These are phyloP conservation scores for Enteromius fasciolatus DNA, from an alignment of 2,797 vertebrate genomes.

Conservation along the genomic window DNA sequence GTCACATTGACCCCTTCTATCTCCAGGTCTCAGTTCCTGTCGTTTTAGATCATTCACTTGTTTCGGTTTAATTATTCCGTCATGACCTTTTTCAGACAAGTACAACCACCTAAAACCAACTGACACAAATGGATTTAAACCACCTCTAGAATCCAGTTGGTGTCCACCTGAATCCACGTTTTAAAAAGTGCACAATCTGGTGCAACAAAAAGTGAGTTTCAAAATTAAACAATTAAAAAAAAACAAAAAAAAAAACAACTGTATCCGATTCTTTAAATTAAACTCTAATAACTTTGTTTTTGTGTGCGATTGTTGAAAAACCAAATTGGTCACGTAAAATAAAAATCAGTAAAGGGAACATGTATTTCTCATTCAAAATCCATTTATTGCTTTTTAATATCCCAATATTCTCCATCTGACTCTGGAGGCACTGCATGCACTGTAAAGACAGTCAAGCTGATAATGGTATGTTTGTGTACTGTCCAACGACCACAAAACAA, in stretches of 20 bases:
- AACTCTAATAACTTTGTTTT: not conserved
- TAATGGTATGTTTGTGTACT: not conserved
- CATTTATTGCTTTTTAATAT: not conserved
- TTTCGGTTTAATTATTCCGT: not conserved
- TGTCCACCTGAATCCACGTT: not conserved
- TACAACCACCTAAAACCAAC: not conserved
- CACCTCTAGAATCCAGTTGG: not conserved
- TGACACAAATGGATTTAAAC: not conserved
- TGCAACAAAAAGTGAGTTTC: not conserved
- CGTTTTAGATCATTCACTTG: not conserved
- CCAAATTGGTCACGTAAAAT: not conserved
- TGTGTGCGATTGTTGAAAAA: not conserved
- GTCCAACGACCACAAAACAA: not conserved
- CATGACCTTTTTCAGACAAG: conserved; percentile 5
- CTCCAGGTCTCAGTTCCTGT: not conserved
- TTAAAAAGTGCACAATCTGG: not conserved
- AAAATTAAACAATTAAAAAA: not conserved
- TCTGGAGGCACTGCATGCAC: not conserved
- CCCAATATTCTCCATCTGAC: not conserved
- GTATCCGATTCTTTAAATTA: not conserved
- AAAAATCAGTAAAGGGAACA: not conserved
- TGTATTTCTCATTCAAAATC: not conserved
- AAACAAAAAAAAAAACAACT: not conserved
- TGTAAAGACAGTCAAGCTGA: not conserved
- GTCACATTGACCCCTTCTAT: not conserved